Evolutionary conservation across 30 jellyfish, hydroid and myxozoan species (phyloP), one percentile per base, ranked within the genome.

Genomic region (Rhopilema esculentum): DNA sequence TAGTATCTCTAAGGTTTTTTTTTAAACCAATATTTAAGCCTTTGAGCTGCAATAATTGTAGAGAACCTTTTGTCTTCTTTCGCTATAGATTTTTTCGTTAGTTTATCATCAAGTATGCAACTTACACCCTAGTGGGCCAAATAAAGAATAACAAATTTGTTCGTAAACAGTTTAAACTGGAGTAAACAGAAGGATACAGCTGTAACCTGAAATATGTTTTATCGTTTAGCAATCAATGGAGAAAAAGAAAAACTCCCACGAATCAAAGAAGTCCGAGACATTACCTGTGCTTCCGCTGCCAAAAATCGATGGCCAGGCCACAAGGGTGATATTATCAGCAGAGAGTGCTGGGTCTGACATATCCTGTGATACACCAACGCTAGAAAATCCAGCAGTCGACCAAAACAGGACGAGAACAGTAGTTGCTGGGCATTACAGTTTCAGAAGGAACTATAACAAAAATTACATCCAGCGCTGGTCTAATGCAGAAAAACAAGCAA

Each of bases 221-320:
- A 9, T 75, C 29, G 72, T 52, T 25, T 62, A 85, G 95, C 96
- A 84, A 85, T 69, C 75, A 71, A n/a, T 91, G 21, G 97, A 91
- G 91, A 66, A 75, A 50, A 69, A 48, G 84, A 66, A 67, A 16
- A 66, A 49, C 49, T 28, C 1, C 9, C 65, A 57, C 0, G 9
- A 33, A 6, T 26, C 62, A 52, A 29, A 49, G 8, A 24, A 72
- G 16, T 17, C 87, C 28, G 79, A 30, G 53, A 49, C 27, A 25
- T 52, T 84, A 0, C 98, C 98, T 49, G 87, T 49, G 7, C 90
- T 93, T 26, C 97, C 95, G 27, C 63, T 93, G 29, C 98, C 98
- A 51, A 77, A 27, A 25, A 77, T 88, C 77, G 95, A 87, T 64
- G 88, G 88, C 25, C 92, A 77, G 31, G 65, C 92, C 26, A 79